Evolutionary conservation across 2,113 vertebrate genomes (phyloP).

Genomic region (Nesogale talazaci): DNA sequence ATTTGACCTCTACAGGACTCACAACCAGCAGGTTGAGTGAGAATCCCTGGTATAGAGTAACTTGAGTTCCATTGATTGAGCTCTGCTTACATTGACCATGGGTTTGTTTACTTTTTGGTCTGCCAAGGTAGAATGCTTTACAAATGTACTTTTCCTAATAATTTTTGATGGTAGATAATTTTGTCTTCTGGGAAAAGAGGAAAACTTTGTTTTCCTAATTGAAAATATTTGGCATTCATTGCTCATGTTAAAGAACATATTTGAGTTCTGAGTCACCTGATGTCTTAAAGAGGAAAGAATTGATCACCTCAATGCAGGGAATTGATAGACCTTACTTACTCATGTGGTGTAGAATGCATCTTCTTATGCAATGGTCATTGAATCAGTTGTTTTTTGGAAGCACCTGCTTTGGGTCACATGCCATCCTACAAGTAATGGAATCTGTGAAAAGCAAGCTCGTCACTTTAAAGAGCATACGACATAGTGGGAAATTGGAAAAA

Average conservation of each 20-base stretch:
- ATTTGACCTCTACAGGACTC: too few relatives aligned
- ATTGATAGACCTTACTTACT: neutral
- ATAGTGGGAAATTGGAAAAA: neutral
- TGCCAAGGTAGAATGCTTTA: conserved; percentile 3
- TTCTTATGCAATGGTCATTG: conserved; percentile 33
- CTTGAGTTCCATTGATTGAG: too few relatives aligned
- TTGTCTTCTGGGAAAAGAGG: neutral
- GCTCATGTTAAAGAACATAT: neutral
- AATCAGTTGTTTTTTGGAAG: conserved; percentile 46
- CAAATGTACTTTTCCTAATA: neutral
- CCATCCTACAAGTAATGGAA: conserved; percentile 2
- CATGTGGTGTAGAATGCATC: conserved; percentile 10
- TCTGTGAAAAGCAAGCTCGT: neutral
- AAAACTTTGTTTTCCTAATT: neutral
- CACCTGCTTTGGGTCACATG: neutral
- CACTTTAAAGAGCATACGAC: neutral
- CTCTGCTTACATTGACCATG: too few relatives aligned
- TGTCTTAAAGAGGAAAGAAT: neutral
- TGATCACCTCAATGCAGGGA: neutral
- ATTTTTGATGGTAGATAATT: neutral
- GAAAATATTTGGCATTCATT: conserved; percentile 29
- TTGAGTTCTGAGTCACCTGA: neutral
- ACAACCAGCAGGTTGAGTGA: too few relatives aligned
- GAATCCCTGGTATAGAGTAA: too few relatives aligned
- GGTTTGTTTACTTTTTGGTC: neutral